Evolutionary conservation across 2,888 invertebrate genomes (phyloP).

Genomic region (Torymus tubicola): DNA sequence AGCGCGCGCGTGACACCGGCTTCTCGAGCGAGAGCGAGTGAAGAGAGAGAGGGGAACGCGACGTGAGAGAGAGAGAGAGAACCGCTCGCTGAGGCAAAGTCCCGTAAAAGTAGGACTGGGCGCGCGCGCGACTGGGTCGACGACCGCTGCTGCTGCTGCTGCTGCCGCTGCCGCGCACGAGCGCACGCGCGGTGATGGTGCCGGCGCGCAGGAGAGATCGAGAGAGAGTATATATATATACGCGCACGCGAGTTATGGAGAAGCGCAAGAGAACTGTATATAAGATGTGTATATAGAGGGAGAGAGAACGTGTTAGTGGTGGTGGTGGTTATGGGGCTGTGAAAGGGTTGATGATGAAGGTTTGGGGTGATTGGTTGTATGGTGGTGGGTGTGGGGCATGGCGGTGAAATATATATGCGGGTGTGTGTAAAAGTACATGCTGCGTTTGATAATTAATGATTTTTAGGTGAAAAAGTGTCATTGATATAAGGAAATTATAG

Average conservation of each 20-base stretch:
- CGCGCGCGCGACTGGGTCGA: conserved; percentile 65
- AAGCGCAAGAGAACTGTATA: neutral
- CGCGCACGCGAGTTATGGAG: neutral
- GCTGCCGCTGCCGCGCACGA: conserved; percentile 1
- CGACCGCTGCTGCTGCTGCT: conserved; percentile 63
- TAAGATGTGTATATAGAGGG: no score
- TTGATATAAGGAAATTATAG: no score
- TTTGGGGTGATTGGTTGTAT: no score
- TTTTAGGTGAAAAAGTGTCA: no score
- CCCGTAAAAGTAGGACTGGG: conserved; percentile 67
- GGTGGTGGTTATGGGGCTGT: no score
- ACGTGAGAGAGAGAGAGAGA: conserved; percentile 40
- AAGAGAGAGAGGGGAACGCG: conserved; percentile 33
- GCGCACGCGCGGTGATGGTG: no score
- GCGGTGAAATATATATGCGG: no score
- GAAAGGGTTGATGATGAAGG: no score
- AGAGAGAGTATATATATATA: conserved; percentile 1
- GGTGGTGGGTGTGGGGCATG: no score
- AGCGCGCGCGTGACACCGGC: neutral
- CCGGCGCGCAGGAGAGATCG: neutral
- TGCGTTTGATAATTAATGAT: no score
- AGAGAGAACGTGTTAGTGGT: no score
- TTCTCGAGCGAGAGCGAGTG: neutral
- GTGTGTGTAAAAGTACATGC: no score
- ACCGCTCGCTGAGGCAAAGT: conserved; percentile 55